A percentile compares a stretch with the other conserved stretches of the same genome.
phyloP scores from a whole-genome alignment of 2,797 vertebrate species.

The Alectoris magna region DNA sequence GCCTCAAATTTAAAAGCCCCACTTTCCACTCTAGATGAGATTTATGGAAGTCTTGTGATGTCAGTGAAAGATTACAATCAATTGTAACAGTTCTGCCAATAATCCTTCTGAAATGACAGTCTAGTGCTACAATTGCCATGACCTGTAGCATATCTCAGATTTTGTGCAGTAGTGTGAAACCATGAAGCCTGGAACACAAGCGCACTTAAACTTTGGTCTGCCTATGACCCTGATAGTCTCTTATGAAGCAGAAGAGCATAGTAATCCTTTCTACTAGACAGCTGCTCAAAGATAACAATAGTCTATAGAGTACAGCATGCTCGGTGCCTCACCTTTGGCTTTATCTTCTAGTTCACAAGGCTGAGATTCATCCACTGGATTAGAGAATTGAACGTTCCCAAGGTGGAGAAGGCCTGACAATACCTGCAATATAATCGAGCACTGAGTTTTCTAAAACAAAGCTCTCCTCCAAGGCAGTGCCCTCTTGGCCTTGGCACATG shows the following conservation, averaged over 20 bases:
- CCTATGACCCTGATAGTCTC: background rate
- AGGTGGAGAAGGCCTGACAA: conserved; percentile 92
- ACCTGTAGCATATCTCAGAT: background rate
- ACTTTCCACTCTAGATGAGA: background rate
- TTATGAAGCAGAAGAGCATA: background rate
- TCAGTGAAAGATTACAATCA: background rate
- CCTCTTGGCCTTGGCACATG: background rate
- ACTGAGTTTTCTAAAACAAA: background rate
- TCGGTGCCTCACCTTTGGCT: conserved; percentile 82
- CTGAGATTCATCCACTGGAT: conserved; percentile 85
- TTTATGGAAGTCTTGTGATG: background rate
- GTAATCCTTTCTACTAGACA: background rate
- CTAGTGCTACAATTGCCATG: background rate
- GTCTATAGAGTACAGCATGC: background rate
- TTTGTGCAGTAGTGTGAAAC: background rate
- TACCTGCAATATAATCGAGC: conserved; percentile 77
- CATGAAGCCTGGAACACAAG: background rate
- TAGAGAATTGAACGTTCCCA: conserved; percentile 88
- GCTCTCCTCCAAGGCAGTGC: background rate
- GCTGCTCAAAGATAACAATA: background rate
- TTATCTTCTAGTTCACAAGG: conserved; percentile 82
- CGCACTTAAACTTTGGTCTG: background rate
- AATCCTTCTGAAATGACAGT: background rate
- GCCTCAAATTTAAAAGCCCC: background rate
- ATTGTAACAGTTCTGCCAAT: background rate